Conservation (phyloP, 2,888 invertebrate genomes). For the Drosophila anomalata region DNA sequence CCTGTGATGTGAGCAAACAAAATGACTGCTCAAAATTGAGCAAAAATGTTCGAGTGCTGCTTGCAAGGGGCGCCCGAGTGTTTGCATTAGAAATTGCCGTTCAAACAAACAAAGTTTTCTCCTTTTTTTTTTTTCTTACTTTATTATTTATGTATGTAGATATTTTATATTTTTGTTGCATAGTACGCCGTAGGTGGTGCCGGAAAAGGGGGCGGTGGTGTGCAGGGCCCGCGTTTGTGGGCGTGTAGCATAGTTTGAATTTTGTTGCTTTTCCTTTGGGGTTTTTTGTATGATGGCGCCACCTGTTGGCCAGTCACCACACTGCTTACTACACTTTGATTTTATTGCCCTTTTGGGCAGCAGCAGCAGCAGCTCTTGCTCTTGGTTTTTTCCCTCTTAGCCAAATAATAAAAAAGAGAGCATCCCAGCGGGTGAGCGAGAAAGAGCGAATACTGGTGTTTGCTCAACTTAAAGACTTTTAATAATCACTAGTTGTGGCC, state of each 20-base stretch:
- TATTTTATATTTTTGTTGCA: conserved; percentile 29
- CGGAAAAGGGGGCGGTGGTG: conserved; percentile 19
- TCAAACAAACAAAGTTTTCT: conserved; percentile 64
- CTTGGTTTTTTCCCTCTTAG: background rate
- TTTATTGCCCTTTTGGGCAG: background rate
- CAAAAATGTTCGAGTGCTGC: conserved; percentile 69
- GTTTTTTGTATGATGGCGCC: conserved; percentile 45
- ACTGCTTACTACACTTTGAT: conserved; percentile 20
- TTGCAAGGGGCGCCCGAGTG: conserved; percentile 53
- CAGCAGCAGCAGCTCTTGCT: background rate
- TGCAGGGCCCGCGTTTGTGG: conserved; percentile 54
- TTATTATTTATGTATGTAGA: background rate
- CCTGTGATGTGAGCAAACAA: conserved; percentile 83
- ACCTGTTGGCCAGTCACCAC: conserved; percentile 50
- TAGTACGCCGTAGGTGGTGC: background rate
- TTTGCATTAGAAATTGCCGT: conserved; percentile 71
- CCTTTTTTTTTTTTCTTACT: conserved; percentile 4
- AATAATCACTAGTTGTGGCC: conserved; percentile 37
- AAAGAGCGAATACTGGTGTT: conserved; percentile 7
- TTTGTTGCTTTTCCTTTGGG: conserved; percentile 48
- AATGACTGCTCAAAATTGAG: conserved; percentile 81
- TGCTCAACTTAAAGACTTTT: conserved; percentile 22
- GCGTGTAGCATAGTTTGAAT: conserved; percentile 55
- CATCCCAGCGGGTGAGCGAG: background rate
- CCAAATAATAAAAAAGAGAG: background rate